Base-by-base conservation (phyloP, 2,797 vertebrate species). In the Sebastes matsubarae region DNA sequence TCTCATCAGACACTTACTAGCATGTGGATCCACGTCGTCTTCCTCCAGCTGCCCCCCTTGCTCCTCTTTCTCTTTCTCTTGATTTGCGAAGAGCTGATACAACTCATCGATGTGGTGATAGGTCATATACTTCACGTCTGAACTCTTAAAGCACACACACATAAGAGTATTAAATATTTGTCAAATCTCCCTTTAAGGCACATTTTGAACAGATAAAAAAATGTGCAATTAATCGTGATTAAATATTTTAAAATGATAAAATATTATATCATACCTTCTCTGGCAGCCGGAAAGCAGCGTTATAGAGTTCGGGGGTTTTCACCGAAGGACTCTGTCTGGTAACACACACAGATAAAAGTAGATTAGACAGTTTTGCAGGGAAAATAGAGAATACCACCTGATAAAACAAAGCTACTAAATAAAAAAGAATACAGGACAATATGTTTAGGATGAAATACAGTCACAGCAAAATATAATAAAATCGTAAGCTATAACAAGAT, bases 241-340 rank as follows among this genome's bases (percentile, higher is more conserved):
- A 34, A 34, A 38, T 38, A 38, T 38, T 38, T 38, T 4, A 13
- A 32, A 46, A 18, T 6, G 0, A 0, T 42, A 42, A 42, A 42
- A 42, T 16, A 42, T 42, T 6, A 42, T 42, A 16, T 65, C 94
- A 75, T 83, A 99, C 98, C 97, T 97, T 94, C 27, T 95, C 96
- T 1, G 96, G 92, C 32, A 95, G 95, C 92, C 96, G 96, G 89
- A 97, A 95, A 34, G 96, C 96, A 2, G 96, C 93, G 5, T 99
- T 99, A 24, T 95, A 95, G 7, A 88, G 90, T 1, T 89, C 86
- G n/a, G 96, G 95, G 65, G 97, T 83, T 36, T 96, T 95, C 68
- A 95, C 85, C 8, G 91, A 80, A 1, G 94, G 88, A 22, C 89
- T 94, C 83, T 96, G 95, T 87, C 98, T 98, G 86, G 25, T 6